Percentiles rank a stretch among this genome's conserved stretches.
phyloP scores from a whole-genome alignment of 2,113 vertebrate species.

The Stomatorhinus ivindoensis region DNA sequence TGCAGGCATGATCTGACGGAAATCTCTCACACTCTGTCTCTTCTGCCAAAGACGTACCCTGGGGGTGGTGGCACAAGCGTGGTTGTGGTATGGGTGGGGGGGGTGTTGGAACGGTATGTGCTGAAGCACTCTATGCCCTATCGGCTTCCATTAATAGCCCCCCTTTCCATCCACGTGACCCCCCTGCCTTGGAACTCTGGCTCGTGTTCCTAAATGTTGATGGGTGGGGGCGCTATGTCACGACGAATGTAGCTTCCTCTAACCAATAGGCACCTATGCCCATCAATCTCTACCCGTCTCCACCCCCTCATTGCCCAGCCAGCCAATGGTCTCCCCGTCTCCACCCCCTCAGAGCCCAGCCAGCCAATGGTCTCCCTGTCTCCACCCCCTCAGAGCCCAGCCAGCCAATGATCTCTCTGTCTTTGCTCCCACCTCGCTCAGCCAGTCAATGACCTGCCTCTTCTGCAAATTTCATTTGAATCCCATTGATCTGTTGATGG shows the following conservation, averaged over 20 bases:
- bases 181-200: background rate
- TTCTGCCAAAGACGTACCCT: background rate
- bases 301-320: background rate
- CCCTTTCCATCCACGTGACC: background rate
- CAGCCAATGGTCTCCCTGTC: background rate
- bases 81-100: background rate
- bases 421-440: background rate
- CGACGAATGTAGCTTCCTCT: background rate
- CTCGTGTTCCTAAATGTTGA: background rate
- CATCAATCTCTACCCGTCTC: background rate
- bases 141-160: background rate
- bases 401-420: background rate
- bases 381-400: background rate
- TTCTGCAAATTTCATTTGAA: background rate
- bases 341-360: background rate
- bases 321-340: background rate
- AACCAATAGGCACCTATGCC: background rate
- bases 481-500: background rate
- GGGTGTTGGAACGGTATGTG: background rate
- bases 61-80: background rate
- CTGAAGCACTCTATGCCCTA: background rate
- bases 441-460: background rate
- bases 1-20: background rate
- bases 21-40: background rate
- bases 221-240: background rate